phyloP scores from a whole-genome alignment of 1,140 invertebrate species.

The Drosophila kepulauana region DNA sequence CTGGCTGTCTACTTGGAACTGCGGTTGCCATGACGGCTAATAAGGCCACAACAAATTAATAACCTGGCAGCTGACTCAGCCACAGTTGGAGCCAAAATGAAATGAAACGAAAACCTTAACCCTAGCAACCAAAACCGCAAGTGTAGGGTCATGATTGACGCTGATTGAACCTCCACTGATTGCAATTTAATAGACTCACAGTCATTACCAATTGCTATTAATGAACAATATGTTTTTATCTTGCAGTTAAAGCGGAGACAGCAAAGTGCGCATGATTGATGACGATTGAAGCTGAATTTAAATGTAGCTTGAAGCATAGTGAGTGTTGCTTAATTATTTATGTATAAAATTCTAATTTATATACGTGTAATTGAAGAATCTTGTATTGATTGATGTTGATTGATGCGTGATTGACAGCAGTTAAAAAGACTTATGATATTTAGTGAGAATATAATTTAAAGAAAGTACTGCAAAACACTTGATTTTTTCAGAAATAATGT shows the following conservation, averaged over 20 bases:
- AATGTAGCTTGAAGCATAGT: not conserved
- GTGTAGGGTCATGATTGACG: not conserved
- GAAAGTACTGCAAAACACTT: no score
- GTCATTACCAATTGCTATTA: not conserved
- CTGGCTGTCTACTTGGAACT: constrained; percentile 10
- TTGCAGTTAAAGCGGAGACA: not conserved
- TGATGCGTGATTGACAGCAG: no score
- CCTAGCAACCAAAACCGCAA: constrained; percentile 1
- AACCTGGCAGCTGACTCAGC: constrained; percentile 26
- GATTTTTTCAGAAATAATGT: no score
- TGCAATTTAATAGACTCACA: not conserved
- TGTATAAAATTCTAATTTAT: no score
- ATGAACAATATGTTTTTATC: not conserved
- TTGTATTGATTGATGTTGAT: no score
- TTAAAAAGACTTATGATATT: no score
- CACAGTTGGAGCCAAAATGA: not conserved
- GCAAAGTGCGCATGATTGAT: not conserved
- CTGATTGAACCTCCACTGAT: not conserved
- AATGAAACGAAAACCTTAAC: not conserved
- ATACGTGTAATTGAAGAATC: no score
- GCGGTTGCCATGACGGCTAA: constrained; percentile 42
- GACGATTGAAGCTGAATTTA: not conserved
- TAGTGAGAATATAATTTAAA: no score
- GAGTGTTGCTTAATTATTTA: no score
- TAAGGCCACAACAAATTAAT: constrained; percentile 40